Base-by-base conservation (phyloP, 2,888 invertebrate species). In the Cecidostiba fungosa region DNA sequence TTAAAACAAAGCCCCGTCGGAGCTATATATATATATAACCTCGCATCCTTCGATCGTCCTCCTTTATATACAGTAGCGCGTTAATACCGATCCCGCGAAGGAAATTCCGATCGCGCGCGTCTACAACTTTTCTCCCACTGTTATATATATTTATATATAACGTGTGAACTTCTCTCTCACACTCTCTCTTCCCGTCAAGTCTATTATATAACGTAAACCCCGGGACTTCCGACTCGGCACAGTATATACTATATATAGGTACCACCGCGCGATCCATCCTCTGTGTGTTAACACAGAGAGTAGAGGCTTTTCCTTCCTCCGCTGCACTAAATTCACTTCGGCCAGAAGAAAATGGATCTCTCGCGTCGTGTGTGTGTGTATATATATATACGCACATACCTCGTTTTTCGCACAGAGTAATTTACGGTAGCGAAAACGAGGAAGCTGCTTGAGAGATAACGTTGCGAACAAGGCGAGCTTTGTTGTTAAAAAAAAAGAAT, bases 201-300 rank as follows among this genome's bases (percentile, higher is more conserved):
- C 16, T 19, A 26, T 23, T 73, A 73, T 43, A 66, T 66, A 66
- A 66, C 66, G 66, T 66, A 66, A 66, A 66, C 66, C 66, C 66
- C 66, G 66, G 66, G 29, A 66, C 66, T 66, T 66, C 29, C 66
- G 66, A 66, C 66, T 66, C 14, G 1, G 29, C 14, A 2, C 1
- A 10, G 26, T 23, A 10, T 26, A 62, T 26, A 26, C n/a, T 23
- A 12, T 10, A 3, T n/a, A 26, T 23, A 66, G 10, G 19, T 19
- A 19, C 54, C 19, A 54, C 54, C 26, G 23, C 26, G 62, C 29
- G 3, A 66, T 66, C 26, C 8, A 66, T 66, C 62, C 62, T n/a
- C n/a, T 66, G 26, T 29, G n/a, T 23, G 59, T 29, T 54, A 54
- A 54, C 54, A 10, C 19, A n/a, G 23, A 23, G n/a, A 19, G 50